A percentile compares a stretch with the other conserved stretches of the same genome.
Evolutionary conservation across 2,113 vertebrate genomes (phyloP).

Genomic region (Pipa parva): DNA sequence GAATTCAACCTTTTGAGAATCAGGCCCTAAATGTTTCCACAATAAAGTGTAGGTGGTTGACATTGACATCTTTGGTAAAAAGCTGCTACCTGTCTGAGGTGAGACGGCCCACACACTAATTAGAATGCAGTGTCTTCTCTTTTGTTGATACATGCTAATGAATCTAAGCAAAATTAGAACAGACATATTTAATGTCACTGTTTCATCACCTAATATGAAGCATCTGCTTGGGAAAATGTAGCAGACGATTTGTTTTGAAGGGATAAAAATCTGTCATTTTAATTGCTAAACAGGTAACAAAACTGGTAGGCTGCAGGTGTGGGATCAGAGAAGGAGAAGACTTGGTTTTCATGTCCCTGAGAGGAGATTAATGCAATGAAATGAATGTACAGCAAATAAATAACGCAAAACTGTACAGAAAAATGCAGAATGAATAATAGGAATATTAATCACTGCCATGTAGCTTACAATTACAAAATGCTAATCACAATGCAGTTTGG

Average conservation of each 20-base stretch:
- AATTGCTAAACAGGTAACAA: slow-evolving; percentile 11
- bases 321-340: background rate
- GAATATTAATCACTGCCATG: too few species aligned
- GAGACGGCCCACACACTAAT: slow-evolving; percentile 5
- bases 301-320: slow-evolving; percentile 3
- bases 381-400: too few species aligned
- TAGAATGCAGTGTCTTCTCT: slow-evolving; percentile 14
- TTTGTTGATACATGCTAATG: slow-evolving; percentile 24
- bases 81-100: background rate
- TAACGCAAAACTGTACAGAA: too few species aligned
- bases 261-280: slow-evolving; percentile 18
- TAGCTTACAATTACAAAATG: too few species aligned
- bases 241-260: background rate
- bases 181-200: slow-evolving; percentile 19
- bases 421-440: too few species aligned
- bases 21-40: too few species aligned
- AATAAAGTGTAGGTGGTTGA: too few species aligned
- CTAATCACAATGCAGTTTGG: too few species aligned
- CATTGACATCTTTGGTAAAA: too few species aligned
- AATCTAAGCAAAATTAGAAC: slow-evolving; percentile 33
- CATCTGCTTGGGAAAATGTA: slow-evolving; percentile 35
- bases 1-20: too few species aligned
- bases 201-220: slow-evolving; percentile 39
- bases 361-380: background rate
- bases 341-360: background rate